A percentile compares a stretch with the other conserved stretches of the same genome.
These are phyloP conservation scores for zebrafish (Danio rerio) DNA, from an alignment of 2,113 vertebrate species.

Conservation along the genomic window GRCz12tu NC_133189.1:51251501-51252000, in stretches of 20 bases:
- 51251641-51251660: too few relatives aligned
- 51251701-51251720: not conserved
- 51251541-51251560: too few relatives aligned
- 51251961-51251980: not conserved
- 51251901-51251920: not conserved
- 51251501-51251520: too few relatives aligned
- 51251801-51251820: conserved; percentile 11
- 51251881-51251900: conserved; percentile 2
- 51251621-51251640: too few relatives aligned
- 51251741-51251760: conserved; percentile 7
- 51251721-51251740: not conserved
- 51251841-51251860: conserved; percentile 36
- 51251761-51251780: conserved; percentile 1
- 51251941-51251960: conserved; percentile 25
- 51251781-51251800: not conserved
- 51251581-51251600: too few relatives aligned
- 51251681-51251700: too few relatives aligned
- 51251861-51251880: conserved; percentile 38
- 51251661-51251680: too few relatives aligned
- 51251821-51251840: conserved; percentile 18
- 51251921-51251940: not conserved
- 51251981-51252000: not conserved
- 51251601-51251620: too few relatives aligned
- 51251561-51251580: too few relatives aligned
- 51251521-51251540: too few relatives aligned